Evolutionary conservation across 2,113 vertebrate species (phyloP).

Genomic region (Ceyx margarethae): DNA sequence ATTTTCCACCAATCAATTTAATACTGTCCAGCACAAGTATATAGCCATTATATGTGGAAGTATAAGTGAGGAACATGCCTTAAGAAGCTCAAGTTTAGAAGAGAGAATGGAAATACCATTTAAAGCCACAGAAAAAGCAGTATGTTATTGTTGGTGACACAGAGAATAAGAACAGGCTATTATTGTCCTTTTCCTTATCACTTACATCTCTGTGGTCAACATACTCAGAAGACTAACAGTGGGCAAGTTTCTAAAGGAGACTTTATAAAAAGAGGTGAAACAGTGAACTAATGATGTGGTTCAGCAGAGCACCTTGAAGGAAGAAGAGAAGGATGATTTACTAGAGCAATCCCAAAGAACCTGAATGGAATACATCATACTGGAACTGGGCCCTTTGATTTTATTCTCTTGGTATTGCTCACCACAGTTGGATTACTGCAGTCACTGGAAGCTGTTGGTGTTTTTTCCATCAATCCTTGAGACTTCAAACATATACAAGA

Average conservation of each 20-base stretch:
- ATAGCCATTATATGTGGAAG: background rate
- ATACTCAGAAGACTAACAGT: background rate
- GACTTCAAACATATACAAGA: background rate
- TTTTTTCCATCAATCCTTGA: background rate
- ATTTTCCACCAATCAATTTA: constrained; percentile 15
- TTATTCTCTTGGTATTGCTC: background rate
- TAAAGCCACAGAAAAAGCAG: background rate
- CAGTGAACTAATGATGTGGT: background rate
- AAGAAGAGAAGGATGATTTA: background rate
- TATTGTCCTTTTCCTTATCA: background rate
- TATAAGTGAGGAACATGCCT: background rate
- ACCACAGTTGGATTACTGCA: background rate
- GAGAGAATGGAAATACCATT: background rate
- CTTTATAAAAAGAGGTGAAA: background rate
- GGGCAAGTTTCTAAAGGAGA: background rate
- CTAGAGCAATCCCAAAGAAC: background rate
- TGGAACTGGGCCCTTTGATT: background rate
- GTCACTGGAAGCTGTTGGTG: background rate
- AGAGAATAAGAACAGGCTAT: background rate
- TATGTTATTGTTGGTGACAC: background rate
- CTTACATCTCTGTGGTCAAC: background rate
- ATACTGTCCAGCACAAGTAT: background rate
- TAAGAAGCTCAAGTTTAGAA: background rate
- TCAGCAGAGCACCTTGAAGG: background rate
- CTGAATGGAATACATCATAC: background rate